Evolutionary conservation across 2,888 invertebrate species (phyloP).

Genomic region (Lasius fuliginosus): DNA sequence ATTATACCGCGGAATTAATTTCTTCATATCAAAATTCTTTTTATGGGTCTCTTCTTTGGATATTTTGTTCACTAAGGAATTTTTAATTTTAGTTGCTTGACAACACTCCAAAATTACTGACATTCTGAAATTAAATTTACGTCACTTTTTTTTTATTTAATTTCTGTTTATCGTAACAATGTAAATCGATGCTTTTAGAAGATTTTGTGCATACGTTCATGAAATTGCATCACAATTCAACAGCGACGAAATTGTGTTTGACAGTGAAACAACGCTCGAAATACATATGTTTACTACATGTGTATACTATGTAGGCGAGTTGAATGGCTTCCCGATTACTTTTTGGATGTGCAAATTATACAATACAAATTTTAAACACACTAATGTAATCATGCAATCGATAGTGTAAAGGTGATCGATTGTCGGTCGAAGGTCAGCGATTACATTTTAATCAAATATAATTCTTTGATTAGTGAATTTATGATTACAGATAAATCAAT

Average conservation of each 20-base stretch:
- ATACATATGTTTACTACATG: not conserved
- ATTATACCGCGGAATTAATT: not conserved
- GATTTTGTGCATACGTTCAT: not conserved
- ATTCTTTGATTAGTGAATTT: not conserved
- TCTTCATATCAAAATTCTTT: not conserved
- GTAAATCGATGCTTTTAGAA: constrained; percentile 14
- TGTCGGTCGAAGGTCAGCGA: not conserved
- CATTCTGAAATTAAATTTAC: not conserved
- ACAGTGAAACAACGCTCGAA: not conserved
- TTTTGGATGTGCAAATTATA: not conserved
- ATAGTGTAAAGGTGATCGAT: not conserved
- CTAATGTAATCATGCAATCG: not conserved
- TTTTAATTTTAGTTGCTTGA: constrained; percentile 1
- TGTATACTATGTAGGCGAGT: not conserved
- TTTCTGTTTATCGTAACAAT: not conserved
- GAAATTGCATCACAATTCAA: not conserved
- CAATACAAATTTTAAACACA: not conserved
- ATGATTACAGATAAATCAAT: constrained; percentile 15
- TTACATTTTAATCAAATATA: constrained; percentile 18
- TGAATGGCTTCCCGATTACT: constrained; percentile 32
- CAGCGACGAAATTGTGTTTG: not conserved
- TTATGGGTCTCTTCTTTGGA: not conserved
- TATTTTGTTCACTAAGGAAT: not conserved
- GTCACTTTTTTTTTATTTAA: not conserved
- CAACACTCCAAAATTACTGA: not conserved